phyloP scores from a whole-genome alignment of 2,113 vertebrate genomes.

The Crotalus tigris region DNA sequence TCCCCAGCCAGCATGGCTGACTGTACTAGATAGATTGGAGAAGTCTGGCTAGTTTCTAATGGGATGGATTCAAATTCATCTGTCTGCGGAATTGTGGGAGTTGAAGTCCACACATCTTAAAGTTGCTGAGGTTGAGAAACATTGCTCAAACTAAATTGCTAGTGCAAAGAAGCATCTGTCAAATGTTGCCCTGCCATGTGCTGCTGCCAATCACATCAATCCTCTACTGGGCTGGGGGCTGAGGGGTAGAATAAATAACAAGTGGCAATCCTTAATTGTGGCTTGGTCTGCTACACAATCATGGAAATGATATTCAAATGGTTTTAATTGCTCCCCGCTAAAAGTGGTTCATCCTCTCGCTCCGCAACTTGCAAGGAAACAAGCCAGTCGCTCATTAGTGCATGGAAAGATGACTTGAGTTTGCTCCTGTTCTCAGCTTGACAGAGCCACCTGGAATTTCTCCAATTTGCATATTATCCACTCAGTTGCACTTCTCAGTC shows the following conservation, averaged over 20 bases:
- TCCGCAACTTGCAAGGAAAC: background rate
- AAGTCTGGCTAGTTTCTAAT: background rate
- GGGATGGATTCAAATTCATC: background rate
- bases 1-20: background rate
- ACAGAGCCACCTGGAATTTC: slow-evolving; percentile 14
- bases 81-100: background rate
- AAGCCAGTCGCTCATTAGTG: background rate
- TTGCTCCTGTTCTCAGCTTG: background rate
- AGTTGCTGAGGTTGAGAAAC: background rate
- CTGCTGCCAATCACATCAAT: background rate
- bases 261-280: background rate
- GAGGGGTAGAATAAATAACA: background rate
- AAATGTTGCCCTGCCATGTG: background rate
- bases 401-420: background rate
- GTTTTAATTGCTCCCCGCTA: background rate
- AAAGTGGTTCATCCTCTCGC: background rate
- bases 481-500: slow-evolving; percentile 12
- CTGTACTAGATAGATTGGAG: background rate
- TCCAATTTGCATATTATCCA: slow-evolving; percentile 11
- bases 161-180: background rate
- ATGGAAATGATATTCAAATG: background rate
- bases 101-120: background rate
- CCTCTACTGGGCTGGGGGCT: background rate
- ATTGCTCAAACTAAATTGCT: background rate
- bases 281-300: background rate